Conservation (phyloP, 2,113 vertebrate species). For the Mystacornis crossleyi region DNA sequence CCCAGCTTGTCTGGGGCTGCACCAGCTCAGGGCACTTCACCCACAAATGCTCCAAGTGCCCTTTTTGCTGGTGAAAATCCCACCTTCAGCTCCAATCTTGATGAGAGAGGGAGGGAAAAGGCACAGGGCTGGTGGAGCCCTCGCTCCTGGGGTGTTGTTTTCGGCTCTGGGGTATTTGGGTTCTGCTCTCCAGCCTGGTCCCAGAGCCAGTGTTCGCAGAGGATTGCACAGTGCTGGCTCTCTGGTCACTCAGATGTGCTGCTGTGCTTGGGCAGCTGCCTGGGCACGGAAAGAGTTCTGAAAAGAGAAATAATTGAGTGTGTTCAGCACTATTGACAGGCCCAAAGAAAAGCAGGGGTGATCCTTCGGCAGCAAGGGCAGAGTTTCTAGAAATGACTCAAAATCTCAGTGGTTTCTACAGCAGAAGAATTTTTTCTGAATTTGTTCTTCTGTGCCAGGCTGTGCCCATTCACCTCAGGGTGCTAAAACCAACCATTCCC, state of each 20-base stretch:
- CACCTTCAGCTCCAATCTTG: not conserved
- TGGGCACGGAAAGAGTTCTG: not conserved
- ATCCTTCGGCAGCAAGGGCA: not conserved
- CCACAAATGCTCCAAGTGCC: not conserved
- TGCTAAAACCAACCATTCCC: not conserved
- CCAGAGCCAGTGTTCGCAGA: not conserved
- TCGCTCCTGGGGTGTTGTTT: not conserved
- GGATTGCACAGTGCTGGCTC: not conserved
- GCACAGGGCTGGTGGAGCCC: not conserved
- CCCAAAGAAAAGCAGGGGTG: not conserved
- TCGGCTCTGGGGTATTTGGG: not conserved
- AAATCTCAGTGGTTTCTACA: not conserved
- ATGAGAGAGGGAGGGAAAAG: not conserved
- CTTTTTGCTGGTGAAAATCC: not conserved
- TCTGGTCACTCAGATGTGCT: not conserved
- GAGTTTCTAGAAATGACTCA: not conserved
- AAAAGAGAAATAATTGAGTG: not conserved
- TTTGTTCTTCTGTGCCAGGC: not conserved
- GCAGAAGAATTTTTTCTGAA: not conserved
- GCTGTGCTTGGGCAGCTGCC: slow-evolving; percentile 53
- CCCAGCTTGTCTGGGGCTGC: not conserved
- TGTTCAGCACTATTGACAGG: not conserved
- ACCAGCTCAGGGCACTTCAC: not conserved
- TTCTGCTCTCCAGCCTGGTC: not conserved
- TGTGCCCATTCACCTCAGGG: not conserved